Conservation (phyloP, 1,140 invertebrate genomes). For the Frieseomelitta varia region DNA sequence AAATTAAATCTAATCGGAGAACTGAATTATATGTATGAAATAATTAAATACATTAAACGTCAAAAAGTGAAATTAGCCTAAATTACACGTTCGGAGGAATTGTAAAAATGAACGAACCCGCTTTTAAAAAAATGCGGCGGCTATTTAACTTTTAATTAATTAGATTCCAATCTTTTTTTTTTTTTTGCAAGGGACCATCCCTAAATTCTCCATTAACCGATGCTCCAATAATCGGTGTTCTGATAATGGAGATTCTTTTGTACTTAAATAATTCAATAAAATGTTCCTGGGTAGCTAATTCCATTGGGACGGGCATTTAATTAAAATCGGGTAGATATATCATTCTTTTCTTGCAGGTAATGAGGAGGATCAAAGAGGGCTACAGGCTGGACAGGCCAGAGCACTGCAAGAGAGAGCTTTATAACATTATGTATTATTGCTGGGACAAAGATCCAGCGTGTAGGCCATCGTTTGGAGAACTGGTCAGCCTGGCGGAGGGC, state of each 20-base stretch:
- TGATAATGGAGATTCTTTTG: not conserved
- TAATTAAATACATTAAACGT: no score
- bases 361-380: constrained; percentile 86
- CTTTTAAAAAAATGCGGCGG: no score
- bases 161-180: not conserved
- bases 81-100: no score
- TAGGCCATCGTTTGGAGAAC: constrained; percentile 90
- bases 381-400: constrained; percentile 94
- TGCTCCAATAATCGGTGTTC: not conserved
- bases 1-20: no score
- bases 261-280: not conserved
- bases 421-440: constrained; percentile 97
- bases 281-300: not conserved
- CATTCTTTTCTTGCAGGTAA: constrained; percentile 83
- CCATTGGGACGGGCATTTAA: not conserved
- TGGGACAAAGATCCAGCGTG: constrained; percentile 92
- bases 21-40: no score
- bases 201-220: not conserved
- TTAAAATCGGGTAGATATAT: not conserved
- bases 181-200: not conserved
- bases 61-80: no score
- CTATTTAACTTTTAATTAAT: not conserved
- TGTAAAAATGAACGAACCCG: no score
- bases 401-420: constrained; percentile 93
- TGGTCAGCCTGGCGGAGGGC: constrained; percentile 90